Evolutionary conservation across 1,140 invertebrate genomes (phyloP), one percentile per base, ranked within the genome.

Genomic region (Trichonephila clavipes): DNA sequence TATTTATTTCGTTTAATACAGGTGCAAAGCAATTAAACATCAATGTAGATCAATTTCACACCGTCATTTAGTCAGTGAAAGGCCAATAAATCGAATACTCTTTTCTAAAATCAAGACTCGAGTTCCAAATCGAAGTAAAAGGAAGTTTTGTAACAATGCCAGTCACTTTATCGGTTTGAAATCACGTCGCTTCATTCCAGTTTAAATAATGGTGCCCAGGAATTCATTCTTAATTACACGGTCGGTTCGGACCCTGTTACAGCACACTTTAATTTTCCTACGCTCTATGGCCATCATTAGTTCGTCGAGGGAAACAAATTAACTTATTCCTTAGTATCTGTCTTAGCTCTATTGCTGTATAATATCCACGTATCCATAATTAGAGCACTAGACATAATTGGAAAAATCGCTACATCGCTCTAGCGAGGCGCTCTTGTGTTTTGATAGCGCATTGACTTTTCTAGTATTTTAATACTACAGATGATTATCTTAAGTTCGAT

Each of bases 171-270:
- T 85, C 82, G 82, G 82, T 85, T 85, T 59, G 86, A 66, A 88
- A 62, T 66, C 61, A 66, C 62, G 86, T 16, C 21, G 19, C 28
- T 5, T 51, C 59, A 66, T 62, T 88, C 34, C 61, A n/a, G 34
- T 66, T 28, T 88, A 88, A 88, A 66, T 88, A 44, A 88, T 40
- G 86, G 62, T 19, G 24, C 86, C 3, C 62, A 44, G 61, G 86
- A 88, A 62, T 88, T 61, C 34, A 14, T 88, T 88, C 86, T 88
- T 88, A 88, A 88, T 88, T 88, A 88, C 86, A 88, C 66, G 62
- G 58, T 66, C 18, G 62, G 10, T 34, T 59, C 86, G 19, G 59
- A 64, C 86, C 34, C 86, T 88, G 62, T 88, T 66, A 88, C 61
- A 61, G 66, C 28, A 19, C 19, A n/a, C 62, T 88, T 88, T 88